phyloP scores from a whole-genome alignment of 2,888 invertebrate species.

The Euspilapteryx auroguttella region DNA sequence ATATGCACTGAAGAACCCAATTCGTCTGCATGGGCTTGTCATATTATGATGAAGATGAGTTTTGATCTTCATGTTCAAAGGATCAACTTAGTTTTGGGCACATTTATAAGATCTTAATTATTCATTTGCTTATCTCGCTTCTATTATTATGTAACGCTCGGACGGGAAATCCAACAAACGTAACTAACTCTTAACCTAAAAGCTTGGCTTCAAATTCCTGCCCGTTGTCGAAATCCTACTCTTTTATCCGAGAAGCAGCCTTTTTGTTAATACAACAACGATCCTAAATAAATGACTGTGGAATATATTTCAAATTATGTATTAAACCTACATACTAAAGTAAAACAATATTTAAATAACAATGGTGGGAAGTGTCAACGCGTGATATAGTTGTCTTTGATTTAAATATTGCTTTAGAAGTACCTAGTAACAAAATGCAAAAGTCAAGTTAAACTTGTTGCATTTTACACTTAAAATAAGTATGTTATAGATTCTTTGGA shows the following conservation, averaged over 20 bases:
- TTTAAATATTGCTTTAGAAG: conserved; percentile 49
- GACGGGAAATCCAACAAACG: conserved; percentile 57
- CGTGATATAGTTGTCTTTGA: conserved; percentile 33
- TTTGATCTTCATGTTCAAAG: conserved; percentile 26
- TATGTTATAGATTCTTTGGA: conserved; percentile 52
- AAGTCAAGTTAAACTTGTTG: background rate
- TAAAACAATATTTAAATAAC: conserved; percentile 52
- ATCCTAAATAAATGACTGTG: conserved; percentile 52
- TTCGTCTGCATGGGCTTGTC: conserved; percentile 34
- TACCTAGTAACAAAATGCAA: conserved; percentile 24
- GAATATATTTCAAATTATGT: conserved; percentile 46
- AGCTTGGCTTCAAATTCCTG: conserved; percentile 60
- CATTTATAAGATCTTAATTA: conserved; percentile 37
- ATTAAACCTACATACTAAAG: conserved; percentile 42
- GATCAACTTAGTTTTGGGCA: conserved; percentile 29
- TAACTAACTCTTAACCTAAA: conserved; percentile 48
- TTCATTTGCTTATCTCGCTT: conserved; percentile 43
- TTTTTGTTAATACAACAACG: conserved; percentile 42
- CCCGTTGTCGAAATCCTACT: conserved; percentile 47
- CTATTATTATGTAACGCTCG: conserved; percentile 51
- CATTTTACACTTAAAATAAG: conserved; percentile 12
- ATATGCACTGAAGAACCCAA: conserved; percentile 57
- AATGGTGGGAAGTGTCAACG: conserved; percentile 49
- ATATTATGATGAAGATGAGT: conserved; percentile 30
- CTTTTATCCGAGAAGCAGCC: conserved; percentile 55